Base-by-base conservation (phyloP, 2,888 invertebrate genomes). In the Ctena decussata region DNA sequence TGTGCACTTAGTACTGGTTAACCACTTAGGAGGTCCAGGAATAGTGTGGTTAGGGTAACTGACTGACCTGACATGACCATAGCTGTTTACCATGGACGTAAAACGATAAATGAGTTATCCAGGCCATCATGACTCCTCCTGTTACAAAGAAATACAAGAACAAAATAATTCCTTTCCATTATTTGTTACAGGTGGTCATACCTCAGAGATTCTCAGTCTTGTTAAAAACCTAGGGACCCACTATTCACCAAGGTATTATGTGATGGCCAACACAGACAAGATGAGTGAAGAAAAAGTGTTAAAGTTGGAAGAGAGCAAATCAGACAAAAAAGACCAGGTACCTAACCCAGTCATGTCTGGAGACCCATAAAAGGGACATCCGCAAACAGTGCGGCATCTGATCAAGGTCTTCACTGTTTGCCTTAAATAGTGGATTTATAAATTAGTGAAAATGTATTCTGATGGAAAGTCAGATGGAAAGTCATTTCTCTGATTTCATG, bases 191-290 rank as follows among this genome's bases (percentile, higher is more conserved):
- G 98, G 98, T 80, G 98, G 98, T 0, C 99, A 99, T 95, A 99
- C 99, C 0, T 97, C 98, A n/a, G 99, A 99, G 97, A 97, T 99
- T 97, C 95, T 99, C 74, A 97, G 97, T 86, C 96, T 99, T 60
- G 95, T 98, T 8, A 96, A 97, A 89, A 96, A 96, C 39, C 94
- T 99, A 69, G 92, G 93, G 21, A 70, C 57, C n/a, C 93, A 96
- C 0, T 98, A 98, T 94, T 95, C 96, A 0, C 98, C 98, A 0
- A 96, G 98, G 77, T 96, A 97, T 80, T 99, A 98, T 94, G 96
- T 99, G 70, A 96, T 98, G 87, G 98, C 99, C 3, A 96, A 97
- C 74, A 97, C 97, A 80, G 99, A 99, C 96, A 95, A 94, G 18
- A 97, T 97, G 75, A 99, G 98, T 95, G 96, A 97, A 87, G 96